Evolutionary conservation across 2,113 vertebrate species (phyloP), one percentile per base, ranked within the genome.

Genomic region (Bujurquina vittata): DNA sequence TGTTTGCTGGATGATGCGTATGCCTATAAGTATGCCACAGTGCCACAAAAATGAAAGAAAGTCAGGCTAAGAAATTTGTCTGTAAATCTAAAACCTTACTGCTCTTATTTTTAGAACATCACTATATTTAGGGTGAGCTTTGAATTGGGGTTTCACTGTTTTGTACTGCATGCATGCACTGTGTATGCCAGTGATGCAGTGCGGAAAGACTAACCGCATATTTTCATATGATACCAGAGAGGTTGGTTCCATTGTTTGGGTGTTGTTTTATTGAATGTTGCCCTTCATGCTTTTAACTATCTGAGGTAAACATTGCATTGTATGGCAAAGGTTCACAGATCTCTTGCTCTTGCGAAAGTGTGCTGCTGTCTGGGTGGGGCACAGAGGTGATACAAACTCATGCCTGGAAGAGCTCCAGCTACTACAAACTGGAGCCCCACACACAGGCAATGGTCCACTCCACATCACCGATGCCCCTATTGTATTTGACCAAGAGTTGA

Each of bases 391-490:
- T 29, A 52, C 55, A 49, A 62, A 49, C 75, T 59, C 37, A 46
- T 72, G 62, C 8, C 61, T 35, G 79, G 79, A 62, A 26, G 23
- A 40, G 23, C 63, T 80, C 58, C 62, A 75, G 81, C 26, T 54
- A 33, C 67, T 72, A 52, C 46, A 72, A 52, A 72, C 33, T 74
- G 37, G 15, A 74, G 76, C 67, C 37, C 67, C 37, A 33, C 65
- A 79, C 49, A 23, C 77, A 72, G 9, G 54, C 3, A 72, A 33
- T 54, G 46, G 26, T 55, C 20, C 2, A 52, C 82, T 81, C 29
- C 20, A 57, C 87, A 67, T 40, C 61, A 57, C 81, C 63, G 46
- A 79, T 52, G 55, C 54, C 20, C 46, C 73, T 57, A 77, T 87
- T 72, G 56, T 55, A 31, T 82, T 59, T 62, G 57, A 87, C 75